Percentiles rank a stretch among this genome's conserved stretches.
phyloP scores from a whole-genome alignment of 2,113 vertebrate species.

The Rhabdornis inornatus region DNA sequence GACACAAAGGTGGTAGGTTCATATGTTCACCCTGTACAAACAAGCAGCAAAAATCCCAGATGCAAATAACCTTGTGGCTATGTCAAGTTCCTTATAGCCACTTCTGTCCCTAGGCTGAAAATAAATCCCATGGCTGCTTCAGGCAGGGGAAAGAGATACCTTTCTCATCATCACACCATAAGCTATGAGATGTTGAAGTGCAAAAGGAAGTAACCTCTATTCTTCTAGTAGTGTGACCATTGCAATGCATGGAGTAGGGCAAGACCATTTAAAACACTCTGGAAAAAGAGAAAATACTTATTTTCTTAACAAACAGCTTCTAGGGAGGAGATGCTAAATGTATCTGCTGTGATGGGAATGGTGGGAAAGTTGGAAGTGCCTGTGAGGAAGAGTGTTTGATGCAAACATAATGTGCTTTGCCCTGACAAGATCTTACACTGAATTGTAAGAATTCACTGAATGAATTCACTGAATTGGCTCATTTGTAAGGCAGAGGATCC shows the following conservation, averaged over 20 bases:
- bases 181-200: background rate
- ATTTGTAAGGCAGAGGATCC: background rate
- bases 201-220: background rate
- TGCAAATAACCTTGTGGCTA: background rate
- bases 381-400: background rate
- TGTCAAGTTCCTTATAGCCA: background rate
- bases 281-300: background rate
- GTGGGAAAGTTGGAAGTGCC: background rate
- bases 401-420: background rate
- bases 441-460: background rate
- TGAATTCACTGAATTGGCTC: background rate
- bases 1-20: background rate
- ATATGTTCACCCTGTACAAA: background rate
- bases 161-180: background rate
- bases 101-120: background rate
- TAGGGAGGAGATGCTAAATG: background rate
- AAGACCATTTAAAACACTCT: background rate
- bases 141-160: background rate
- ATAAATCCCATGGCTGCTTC: background rate
- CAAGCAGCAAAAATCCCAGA: background rate
- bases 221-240: background rate
- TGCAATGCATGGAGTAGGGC: background rate
- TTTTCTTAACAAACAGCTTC: background rate
- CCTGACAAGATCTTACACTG: background rate
- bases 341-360: background rate